Base-by-base conservation (phyloP, 1,140 invertebrate genomes). In the Propsilocerus akamusi region DNA sequence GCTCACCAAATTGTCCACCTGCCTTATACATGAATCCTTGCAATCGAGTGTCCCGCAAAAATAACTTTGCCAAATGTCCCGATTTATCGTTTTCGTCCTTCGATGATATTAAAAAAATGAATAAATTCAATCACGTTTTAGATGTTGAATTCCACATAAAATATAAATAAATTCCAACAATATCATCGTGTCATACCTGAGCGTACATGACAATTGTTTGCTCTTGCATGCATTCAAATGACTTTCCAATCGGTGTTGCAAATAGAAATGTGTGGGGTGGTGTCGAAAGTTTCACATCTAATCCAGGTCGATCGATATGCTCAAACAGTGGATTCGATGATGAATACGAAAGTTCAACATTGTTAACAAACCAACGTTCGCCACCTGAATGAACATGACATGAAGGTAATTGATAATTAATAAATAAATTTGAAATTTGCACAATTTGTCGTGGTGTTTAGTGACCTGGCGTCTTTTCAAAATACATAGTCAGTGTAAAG, bases 211-310 rank as follows among this genome's bases (percentile, higher is more conserved):
- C 51, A 22, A 65, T 60, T 22, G 53, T 56, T 52, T 63, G 58
- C 62, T 87, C 83, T 23, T 78, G 72, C 46, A 73, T 66, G 56
- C 87, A 92, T 11, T 74, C 68, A 58, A 80, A 91, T 0, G 86
- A 86, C 58, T 86, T 83, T 5, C 86, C 85, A 12, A 90, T 82
- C 0, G 85, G 86, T 0, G 87, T 91, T 2, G 82, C 79, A 55
- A 89, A 88, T 34, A 87, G 61, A 59, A 81, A 75, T 2, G 75
- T 66, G 50, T 74, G 72, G 6, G 68, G 59, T 0, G 70, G 71
- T 1, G 77, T 77, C 2, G 70, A 76, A 28, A 84, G 57, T 48
- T 72, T 73, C 5, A 73, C 70, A 22, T 62, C 58, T 8, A 72
- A 51, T 0, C 66, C 65, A 25, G 70, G 70, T 47, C 69, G 69